Conservation (phyloP, 2,113 vertebrate genomes). For the Gulo gulo region DNA sequence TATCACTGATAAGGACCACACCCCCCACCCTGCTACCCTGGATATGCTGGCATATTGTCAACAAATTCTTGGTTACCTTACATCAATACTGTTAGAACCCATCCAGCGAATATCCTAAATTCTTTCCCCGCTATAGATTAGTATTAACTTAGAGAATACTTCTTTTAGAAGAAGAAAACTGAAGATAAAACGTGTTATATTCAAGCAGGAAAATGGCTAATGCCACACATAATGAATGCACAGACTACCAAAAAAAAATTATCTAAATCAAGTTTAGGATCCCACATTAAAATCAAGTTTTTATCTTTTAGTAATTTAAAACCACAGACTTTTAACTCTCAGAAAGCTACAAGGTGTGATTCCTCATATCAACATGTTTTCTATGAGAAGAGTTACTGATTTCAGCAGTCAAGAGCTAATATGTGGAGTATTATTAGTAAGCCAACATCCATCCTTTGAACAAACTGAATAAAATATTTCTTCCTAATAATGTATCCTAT, state of each 20-base stretch:
- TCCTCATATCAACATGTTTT: not conserved
- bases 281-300: not conserved
- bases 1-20: not conserved
- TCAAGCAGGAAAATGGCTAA: not conserved
- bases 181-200: not conserved
- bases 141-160: not conserved
- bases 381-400: not conserved
- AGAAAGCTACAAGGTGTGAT: not conserved
- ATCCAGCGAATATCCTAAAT: not conserved
- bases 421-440: not conserved
- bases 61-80: not conserved
- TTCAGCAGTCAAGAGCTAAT: not conserved
- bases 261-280: not conserved
- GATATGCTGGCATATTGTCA: not conserved
- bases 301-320: constrained; percentile 3
- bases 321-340: not conserved
- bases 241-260: not conserved
- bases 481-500: not conserved
- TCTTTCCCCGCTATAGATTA: not conserved
- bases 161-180: not conserved
- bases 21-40: not conserved
- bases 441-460: not conserved
- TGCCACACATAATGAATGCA: not conserved
- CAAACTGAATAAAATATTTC: not conserved
- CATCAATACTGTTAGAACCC: not conserved